A percentile compares a stretch with the other conserved stretches of the same genome.
phyloP scores from a whole-genome alignment of 2,113 vertebrate species.

The Tauraco erythrolophus region DNA sequence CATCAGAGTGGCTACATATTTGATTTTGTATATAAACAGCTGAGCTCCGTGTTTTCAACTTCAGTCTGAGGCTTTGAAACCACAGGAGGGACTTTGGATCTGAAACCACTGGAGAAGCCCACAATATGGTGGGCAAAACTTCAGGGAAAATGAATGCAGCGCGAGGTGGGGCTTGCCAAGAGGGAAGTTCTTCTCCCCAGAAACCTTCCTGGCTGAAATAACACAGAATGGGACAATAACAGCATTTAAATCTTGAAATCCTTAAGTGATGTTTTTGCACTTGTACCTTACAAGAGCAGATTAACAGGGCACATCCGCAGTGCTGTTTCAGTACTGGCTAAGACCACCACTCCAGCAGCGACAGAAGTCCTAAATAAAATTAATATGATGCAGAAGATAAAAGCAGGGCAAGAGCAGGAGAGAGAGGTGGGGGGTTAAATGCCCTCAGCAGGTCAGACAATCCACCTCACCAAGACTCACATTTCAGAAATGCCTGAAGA shows the following conservation, averaged over 20 bases:
- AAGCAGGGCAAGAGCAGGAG: not conserved
- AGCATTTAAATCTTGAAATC: constrained; percentile 22
- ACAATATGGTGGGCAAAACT: not conserved
- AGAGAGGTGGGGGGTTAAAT: not conserved
- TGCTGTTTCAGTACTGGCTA: not conserved
- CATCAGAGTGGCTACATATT: not conserved
- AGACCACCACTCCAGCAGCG: not conserved
- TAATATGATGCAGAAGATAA: not conserved
- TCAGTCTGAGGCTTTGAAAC: constrained; percentile 42
- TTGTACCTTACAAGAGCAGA: not conserved
- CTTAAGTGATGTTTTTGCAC: not conserved
- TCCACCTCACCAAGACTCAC: not conserved
- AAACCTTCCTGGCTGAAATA: not conserved
- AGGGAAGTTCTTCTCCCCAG: not conserved
- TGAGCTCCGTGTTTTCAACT: constrained; percentile 2
- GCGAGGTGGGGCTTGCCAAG: constrained; percentile 7
- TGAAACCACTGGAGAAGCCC: constrained; percentile 18
- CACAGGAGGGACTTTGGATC: not conserved
- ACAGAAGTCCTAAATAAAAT: not conserved
- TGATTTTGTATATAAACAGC: constrained; percentile 52
- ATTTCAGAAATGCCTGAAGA: not conserved
- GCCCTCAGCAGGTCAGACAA: not conserved
- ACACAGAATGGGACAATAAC: not conserved
- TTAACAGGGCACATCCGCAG: not conserved
- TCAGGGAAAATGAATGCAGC: constrained; percentile 17